Base-by-base conservation (phyloP, 2,888 invertebrate genomes). In the Cataglyphis livida region DNA sequence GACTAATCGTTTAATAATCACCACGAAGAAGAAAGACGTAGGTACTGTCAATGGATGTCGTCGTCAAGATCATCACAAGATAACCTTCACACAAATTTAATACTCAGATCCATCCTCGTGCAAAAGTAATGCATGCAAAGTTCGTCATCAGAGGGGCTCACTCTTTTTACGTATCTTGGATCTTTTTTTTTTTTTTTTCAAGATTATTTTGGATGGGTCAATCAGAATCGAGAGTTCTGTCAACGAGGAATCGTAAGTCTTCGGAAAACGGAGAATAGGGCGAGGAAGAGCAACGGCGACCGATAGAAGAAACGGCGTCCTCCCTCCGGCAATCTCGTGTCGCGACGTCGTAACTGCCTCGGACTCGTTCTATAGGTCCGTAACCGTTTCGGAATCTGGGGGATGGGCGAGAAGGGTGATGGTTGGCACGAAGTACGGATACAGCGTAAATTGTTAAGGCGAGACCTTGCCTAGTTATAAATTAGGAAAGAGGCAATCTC, bases 401-500 rank as follows among this genome's bases (percentile, higher is more conserved):
- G 65, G 65, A 54, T 51, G 65, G 74, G 82, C 61, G 82, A 68
- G 84, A 82, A 87, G 87, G 87, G 83, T 87, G 85, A 86, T 84
- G 87, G 89, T 86, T 88, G 91, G 86, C 89, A 65, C 85, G 83
- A 73, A 85, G 78, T 76, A 70, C 78, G 84, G 87, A 79, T 90
- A 89, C 91, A 92, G 92, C 92, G 93, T 94, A 94, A 94, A 94
- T 94, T 94, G 93, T 94, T 94, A 94, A 94, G 91, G 93, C 92
- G 89, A 91, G 87, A 91, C 91, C 92, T 92, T 91, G 93, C 90
- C 93, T 94, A 93, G 94, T 93, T 94, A 93, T 94, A 94, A 94
- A 94, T 94, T 94, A 94, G 93, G 89, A 92, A 94, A 90, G 92
- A 94, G 92, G 94, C 94, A 94, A 94, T 94, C 93, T 94, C 93